Conservation (phyloP, 1,140 invertebrate genomes). For the Musca domestica region DNA sequence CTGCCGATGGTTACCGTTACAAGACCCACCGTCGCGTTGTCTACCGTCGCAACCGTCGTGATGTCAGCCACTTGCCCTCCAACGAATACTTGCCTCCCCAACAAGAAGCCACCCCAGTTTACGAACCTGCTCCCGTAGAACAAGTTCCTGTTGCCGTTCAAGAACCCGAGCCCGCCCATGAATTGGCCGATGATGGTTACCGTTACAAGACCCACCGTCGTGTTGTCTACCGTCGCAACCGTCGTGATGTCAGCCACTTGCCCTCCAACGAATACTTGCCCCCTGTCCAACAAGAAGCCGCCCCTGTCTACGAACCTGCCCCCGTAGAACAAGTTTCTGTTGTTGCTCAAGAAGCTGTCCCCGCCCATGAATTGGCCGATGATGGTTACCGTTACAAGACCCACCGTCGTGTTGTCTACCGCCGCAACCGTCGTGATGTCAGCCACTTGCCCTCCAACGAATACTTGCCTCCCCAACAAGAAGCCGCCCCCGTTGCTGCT, state of each 20-base stretch:
- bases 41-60: slow-evolving; percentile 13
- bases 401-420: slow-evolving; percentile 31
- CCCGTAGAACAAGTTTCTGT: slow-evolving; percentile 30
- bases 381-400: slow-evolving; percentile 36
- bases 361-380: slow-evolving; percentile 34
- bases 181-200: slow-evolving; percentile 35
- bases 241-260: slow-evolving; percentile 45
- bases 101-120: no score
- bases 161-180: slow-evolving; percentile 4
- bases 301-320: slow-evolving; percentile 13
- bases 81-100: slow-evolving; percentile 38
- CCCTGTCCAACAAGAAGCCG: slow-evolving; percentile 1
- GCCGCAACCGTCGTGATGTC: slow-evolving; percentile 44
- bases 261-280: slow-evolving; percentile 38
- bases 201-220: slow-evolving; percentile 40
- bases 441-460: slow-evolving; percentile 42
- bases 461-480: slow-evolving; percentile 35
- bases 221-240: slow-evolving; percentile 35
- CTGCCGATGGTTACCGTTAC: slow-evolving; percentile 32
- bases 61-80: slow-evolving; percentile 39
- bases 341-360: slow-evolving; percentile 25
- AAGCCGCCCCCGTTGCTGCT: slow-evolving; percentile 27
- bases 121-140: no score
- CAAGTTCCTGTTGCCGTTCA: slow-evolving; percentile 2
- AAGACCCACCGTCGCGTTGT: slow-evolving; percentile 30